phyloP scores from a whole-genome alignment of 2,888 invertebrate genomes.

The Calameuta pallipes region DNA sequence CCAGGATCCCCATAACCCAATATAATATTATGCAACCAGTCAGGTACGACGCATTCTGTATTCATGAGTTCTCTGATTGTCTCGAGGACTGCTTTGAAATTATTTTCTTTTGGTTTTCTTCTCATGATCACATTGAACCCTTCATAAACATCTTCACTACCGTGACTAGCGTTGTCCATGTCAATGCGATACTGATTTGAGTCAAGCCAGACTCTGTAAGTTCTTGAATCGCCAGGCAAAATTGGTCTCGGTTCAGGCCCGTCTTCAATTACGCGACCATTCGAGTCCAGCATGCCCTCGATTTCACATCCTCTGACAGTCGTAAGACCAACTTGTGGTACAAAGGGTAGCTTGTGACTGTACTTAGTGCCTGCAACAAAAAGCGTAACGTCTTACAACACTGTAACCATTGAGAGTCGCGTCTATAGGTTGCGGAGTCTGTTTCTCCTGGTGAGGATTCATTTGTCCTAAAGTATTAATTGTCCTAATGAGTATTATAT shows the following conservation, averaged over 20 bases:
- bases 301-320: constrained; percentile 98
- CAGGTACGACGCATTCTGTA: constrained; percentile 96
- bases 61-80: constrained; percentile 99
- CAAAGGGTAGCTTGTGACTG: constrained; percentile 85
- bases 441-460: too few relatives aligned
- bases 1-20: constrained; percentile 98
- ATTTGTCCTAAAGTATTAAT: too few relatives aligned
- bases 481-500: too few relatives aligned
- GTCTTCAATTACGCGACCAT: constrained; percentile 96
- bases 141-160: constrained; percentile 88
- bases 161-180: constrained; percentile 85
- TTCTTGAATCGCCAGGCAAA: constrained; percentile 88
- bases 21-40: constrained; percentile 96
- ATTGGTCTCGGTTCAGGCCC: constrained; percentile 90
- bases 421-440: not conserved
- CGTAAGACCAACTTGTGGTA: constrained; percentile 91
- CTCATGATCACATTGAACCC: constrained; percentile 97
- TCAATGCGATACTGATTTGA: constrained; percentile 96
- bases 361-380: constrained; percentile 77
- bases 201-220: constrained; percentile 94
- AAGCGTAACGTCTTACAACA: not conserved
- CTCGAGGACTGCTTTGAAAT: constrained; percentile 99
- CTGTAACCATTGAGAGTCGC: not conserved
- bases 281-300: constrained; percentile 96
- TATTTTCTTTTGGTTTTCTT: constrained; percentile 99